Evolutionary conservation across 2,888 invertebrate species (phyloP), one percentile per base, ranked within the genome.

Genomic region (Sceliomorpha sp.): DNA sequence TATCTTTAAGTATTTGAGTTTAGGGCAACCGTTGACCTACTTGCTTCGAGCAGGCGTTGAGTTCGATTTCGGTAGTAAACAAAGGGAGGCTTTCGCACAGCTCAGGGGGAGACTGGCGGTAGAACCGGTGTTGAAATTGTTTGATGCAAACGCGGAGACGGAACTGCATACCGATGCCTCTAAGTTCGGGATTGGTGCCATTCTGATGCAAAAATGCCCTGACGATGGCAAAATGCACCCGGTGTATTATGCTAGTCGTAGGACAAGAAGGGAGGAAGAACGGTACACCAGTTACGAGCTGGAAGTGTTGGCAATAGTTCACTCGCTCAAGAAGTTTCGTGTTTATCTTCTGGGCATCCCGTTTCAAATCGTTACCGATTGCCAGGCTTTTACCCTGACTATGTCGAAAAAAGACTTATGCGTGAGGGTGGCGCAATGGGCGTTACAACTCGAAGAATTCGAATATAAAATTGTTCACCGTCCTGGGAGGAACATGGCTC

Each of bases 211-310:
- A 9, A 17, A 40, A 8, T n/a, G 29, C 34, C 17, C 1, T 12
- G 29, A 42, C 5, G 68, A 64, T 10, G n/a, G 32, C 0, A 17
- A 47, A 5, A 51, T 70, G 20, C 70, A 60, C 26, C 56, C 64
- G 0, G 20, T 55, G 6, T 29, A 56, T 27, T 45, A 56, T 26
- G 56, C 56, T 13, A 56, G 56, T 7, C 12, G 32, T 10, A 56
- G 45, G 42, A 56, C 45, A 29, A 45, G 15, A 12, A 31, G n/a
- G 0, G 20, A 32, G 1, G 34, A 69, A 31, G n/a, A 20, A 14
- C 50, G 47, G 17, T 63, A 69, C 9, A 39, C 24, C 9, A 63
- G 63, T 26, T 69, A 69, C 8, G 55, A 63, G 9, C 12, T 63
- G 0, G 62, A 69, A 31, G 44, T 55, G 7, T 6, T 58, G 1